Evolutionary conservation across 2,113 vertebrate species (phyloP).

Genomic region (Turnix velox): DNA sequence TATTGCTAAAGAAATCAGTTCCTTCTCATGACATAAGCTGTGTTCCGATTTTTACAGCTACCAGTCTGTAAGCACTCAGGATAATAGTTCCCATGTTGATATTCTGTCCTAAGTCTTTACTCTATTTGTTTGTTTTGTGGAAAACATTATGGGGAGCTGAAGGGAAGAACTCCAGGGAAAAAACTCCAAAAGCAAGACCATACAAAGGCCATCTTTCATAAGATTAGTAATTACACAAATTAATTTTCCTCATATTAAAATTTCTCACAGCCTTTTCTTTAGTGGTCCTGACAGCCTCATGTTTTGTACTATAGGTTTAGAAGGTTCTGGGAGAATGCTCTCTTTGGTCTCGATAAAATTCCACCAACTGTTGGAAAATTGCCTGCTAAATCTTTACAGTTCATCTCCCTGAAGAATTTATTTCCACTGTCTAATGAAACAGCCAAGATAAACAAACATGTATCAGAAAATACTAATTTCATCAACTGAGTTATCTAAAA

Average conservation of each 20-base stretch:
- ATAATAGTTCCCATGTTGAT: not conserved
- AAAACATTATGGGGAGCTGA: not conserved
- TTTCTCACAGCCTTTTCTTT: not conserved
- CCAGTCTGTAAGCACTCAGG: not conserved
- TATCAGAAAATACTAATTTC: not conserved
- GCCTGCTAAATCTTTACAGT: not conserved
- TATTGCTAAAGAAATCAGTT: not conserved
- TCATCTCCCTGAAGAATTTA: not conserved
- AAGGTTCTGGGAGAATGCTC: not conserved
- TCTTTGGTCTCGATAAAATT: not conserved
- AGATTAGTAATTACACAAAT: not conserved
- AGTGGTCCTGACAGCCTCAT: not conserved
- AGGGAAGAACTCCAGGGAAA: not conserved
- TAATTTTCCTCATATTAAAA: not conserved
- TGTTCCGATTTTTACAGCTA: not conserved
- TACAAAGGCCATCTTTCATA: not conserved
- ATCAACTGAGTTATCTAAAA: not conserved
- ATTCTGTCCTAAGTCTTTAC: not conserved
- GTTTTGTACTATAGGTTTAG: not conserved
- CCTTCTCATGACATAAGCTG: not conserved
- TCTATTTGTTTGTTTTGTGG: not conserved
- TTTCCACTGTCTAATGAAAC: not conserved
- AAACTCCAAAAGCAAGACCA: not conserved
- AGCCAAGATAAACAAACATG: not conserved
- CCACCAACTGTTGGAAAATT: not conserved